Conservation (phyloP, 2,797 vertebrate species). For the Xiphophorus birchmanni region DNA sequence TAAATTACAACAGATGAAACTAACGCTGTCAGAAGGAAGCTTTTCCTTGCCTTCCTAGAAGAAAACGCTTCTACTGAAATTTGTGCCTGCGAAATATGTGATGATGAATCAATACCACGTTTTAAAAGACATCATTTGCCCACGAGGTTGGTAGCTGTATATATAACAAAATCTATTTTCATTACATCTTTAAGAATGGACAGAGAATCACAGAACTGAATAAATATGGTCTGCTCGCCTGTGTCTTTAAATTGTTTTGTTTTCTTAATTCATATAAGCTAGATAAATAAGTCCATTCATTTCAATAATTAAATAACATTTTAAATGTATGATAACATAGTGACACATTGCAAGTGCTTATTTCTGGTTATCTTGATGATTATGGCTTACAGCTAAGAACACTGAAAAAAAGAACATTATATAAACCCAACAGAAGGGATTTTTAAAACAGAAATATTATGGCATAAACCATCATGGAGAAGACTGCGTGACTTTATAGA, state of each 20-base stretch:
- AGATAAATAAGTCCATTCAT: background rate
- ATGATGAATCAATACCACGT: background rate
- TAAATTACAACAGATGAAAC: background rate
- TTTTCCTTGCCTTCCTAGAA: background rate
- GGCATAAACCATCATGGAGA: background rate
- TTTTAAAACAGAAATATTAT: background rate
- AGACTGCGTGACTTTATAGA: background rate
- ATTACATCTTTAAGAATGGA: background rate
- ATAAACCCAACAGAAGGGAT: background rate
- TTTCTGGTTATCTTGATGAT: background rate
- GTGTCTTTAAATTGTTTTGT: background rate
- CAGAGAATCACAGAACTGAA: background rate
- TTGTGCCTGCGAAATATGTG: background rate
- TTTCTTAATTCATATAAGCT: background rate
- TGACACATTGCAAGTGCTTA: background rate
- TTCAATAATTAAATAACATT: background rate
- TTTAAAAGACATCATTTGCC: background rate
- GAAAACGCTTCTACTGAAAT: background rate
- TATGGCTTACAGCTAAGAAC: background rate
- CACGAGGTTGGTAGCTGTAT: background rate
- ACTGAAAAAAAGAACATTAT: background rate
- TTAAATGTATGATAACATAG: background rate
- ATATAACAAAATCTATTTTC: background rate
- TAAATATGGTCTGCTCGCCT: background rate
- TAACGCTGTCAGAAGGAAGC: background rate